Evolutionary conservation across 2,797 vertebrate genomes (phyloP).

Genomic region (Xiphophorus birchmanni): DNA sequence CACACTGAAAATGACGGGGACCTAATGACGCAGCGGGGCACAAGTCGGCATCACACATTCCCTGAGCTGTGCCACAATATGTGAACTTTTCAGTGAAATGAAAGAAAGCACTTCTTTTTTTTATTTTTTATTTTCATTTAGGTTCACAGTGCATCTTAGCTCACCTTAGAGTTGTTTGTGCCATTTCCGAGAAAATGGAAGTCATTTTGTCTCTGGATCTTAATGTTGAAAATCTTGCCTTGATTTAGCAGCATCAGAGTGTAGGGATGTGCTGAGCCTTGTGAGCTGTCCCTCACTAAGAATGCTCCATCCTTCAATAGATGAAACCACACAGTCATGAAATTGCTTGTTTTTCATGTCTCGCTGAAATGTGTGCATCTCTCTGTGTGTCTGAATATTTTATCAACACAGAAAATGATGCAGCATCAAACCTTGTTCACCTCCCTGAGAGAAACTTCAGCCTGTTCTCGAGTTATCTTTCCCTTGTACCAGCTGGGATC

Average conservation of each 20-base stretch:
- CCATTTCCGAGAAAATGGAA: conserved; percentile 83
- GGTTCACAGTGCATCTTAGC: conserved; percentile 6
- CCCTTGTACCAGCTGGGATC: conserved; percentile 84
- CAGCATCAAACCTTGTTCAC: conserved; percentile 84
- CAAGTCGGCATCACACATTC: conserved; percentile 37
- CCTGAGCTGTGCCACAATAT: conserved; percentile 36
- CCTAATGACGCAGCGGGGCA: conserved; percentile 54
- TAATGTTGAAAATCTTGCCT: conserved; percentile 90
- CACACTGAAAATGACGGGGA: conserved; percentile 49
- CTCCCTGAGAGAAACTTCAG: conserved; percentile 82
- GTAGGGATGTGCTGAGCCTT: conserved; percentile 81
- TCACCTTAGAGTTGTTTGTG: conserved; percentile 84
- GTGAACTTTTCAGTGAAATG: conserved; percentile 43
- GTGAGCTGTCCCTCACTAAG: conserved; percentile 89
- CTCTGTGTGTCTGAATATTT: conserved; percentile 14
- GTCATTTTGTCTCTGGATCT: conserved; percentile 78
- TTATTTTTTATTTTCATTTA: conserved; percentile 1
- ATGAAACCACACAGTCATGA: not conserved
- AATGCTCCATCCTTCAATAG: conserved; percentile 86
- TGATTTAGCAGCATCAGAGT: conserved; percentile 91
- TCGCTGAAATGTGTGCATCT: not conserved
- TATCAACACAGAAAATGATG: conserved; percentile 9
- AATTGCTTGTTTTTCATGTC: not conserved
- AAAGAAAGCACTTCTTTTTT: not conserved
- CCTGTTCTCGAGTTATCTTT: conserved; percentile 80